Conservation (phyloP, 2,113 vertebrate species). For the Dryoscopus gambensis region DNA sequence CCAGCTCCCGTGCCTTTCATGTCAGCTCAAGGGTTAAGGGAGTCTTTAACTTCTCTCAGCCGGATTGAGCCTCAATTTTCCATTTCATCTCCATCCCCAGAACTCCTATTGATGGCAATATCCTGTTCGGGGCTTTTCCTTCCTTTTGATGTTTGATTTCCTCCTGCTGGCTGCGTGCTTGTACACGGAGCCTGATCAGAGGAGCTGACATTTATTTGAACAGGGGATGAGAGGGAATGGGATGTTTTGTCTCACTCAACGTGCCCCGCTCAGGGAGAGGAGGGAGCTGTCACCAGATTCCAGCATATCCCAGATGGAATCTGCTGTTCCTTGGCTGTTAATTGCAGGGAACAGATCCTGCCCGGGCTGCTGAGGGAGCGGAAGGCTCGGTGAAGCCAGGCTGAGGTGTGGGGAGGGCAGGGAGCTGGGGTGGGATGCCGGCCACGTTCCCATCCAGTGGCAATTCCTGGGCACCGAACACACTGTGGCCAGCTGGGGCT, state of each 20-base stretch:
- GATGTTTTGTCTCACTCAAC: background rate
- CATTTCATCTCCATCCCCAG: conserved; percentile 22
- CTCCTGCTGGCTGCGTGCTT: conserved; percentile 1
- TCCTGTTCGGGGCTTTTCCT: background rate
- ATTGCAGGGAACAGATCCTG: background rate
- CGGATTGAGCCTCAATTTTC: background rate
- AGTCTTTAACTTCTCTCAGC: background rate
- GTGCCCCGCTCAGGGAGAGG: background rate
- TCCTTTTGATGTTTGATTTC: conserved; percentile 56
- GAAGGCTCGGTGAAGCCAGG: background rate
- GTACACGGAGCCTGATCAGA: conserved; percentile 43
- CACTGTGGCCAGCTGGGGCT: background rate
- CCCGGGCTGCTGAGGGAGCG: background rate
- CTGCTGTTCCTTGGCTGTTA: background rate
- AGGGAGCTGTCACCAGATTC: background rate
- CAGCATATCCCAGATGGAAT: background rate
- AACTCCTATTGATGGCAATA: conserved; percentile 53
- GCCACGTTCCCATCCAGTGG: background rate
- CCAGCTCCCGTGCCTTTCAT: background rate
- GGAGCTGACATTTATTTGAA: conserved; percentile 1
- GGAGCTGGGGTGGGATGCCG: background rate
- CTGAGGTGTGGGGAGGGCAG: background rate
- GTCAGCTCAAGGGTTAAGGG: conserved; percentile 15
- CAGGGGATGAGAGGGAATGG: background rate
- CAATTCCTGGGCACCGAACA: accelerated